Evolutionary conservation across 2,888 invertebrate species (phyloP).

Genomic region (Drosophila nr. fundita): DNA sequence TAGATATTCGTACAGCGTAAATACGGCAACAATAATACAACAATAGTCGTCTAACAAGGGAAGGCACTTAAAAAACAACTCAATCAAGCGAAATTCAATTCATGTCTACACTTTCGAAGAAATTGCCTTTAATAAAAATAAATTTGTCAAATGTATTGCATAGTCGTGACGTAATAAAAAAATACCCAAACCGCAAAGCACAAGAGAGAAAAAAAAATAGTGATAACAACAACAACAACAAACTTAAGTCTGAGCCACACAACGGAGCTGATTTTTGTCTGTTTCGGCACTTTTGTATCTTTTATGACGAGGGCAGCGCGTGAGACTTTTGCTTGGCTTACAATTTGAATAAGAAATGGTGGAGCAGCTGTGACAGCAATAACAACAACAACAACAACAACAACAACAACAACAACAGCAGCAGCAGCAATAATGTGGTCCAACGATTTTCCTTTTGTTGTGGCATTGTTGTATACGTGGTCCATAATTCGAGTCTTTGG

Average conservation of each 20-base stretch:
- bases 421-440: background rate
- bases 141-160: constrained; percentile 74
- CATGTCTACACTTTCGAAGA: constrained; percentile 65
- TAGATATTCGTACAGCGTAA: background rate
- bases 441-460: constrained; percentile 46
- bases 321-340: constrained; percentile 59
- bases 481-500: constrained; percentile 34
- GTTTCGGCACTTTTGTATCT: constrained; percentile 36
- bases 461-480: constrained; percentile 10
- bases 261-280: constrained; percentile 34
- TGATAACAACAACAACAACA: constrained; percentile 12
- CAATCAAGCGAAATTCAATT: constrained; percentile 74
- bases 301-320: constrained; percentile 52
- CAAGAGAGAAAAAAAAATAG: constrained; percentile 13
- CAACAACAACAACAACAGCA: constrained; percentile 10
- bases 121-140: constrained; percentile 76
- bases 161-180: constrained; percentile 71
- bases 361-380: constrained; percentile 49
- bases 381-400: constrained; percentile 12
- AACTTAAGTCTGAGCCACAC: constrained; percentile 33
- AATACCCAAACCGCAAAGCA: constrained; percentile 25
- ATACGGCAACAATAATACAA: constrained; percentile 26
- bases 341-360: constrained; percentile 66
- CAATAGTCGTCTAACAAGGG: constrained; percentile 17
- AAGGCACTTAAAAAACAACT: constrained; percentile 55